These are phyloP conservation scores for Echeneis naucrates DNA, from an alignment of 2,797 vertebrate genomes.

Conservation along the genomic window DNA sequence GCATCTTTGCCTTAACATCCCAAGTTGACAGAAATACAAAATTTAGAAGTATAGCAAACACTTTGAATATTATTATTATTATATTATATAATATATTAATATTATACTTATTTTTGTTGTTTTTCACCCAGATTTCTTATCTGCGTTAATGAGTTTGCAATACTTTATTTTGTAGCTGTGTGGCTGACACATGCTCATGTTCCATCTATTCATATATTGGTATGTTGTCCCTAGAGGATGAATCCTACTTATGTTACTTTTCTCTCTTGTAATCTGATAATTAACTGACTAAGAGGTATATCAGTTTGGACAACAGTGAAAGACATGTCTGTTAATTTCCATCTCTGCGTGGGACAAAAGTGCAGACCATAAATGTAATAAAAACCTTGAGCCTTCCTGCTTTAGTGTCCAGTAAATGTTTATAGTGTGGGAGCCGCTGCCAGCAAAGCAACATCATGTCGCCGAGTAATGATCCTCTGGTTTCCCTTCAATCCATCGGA, in stretches of 20 bases:
- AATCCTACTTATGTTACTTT: too few species aligned
- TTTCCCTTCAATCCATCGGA: slow-evolving; percentile 1
- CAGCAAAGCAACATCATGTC: neutral
- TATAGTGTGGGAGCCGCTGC: neutral
- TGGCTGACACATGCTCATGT: too few species aligned
- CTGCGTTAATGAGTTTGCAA: neutral
- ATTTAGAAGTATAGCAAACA: too few species aligned
- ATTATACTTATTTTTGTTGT: neutral
- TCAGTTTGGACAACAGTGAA: too few species aligned
- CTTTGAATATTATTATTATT: too few species aligned
- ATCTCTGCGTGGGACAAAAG: neutral
- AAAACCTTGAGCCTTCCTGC: neutral
- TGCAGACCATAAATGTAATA: neutral
- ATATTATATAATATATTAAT: too few species aligned
- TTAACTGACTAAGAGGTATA: neutral
- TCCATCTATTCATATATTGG: too few species aligned
- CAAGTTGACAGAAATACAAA: too few species aligned
- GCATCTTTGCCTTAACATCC: too few species aligned
- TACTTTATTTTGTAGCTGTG: neutral
- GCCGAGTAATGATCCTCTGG: neutral
- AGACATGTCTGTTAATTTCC: neutral
- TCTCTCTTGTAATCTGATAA: too few species aligned
- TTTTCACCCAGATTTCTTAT: neutral
- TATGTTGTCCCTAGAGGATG: neutral
- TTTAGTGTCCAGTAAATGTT: neutral